Conservation (phyloP, 1,140 invertebrate genomes). For the Caenorhabditis remanei region DNA sequence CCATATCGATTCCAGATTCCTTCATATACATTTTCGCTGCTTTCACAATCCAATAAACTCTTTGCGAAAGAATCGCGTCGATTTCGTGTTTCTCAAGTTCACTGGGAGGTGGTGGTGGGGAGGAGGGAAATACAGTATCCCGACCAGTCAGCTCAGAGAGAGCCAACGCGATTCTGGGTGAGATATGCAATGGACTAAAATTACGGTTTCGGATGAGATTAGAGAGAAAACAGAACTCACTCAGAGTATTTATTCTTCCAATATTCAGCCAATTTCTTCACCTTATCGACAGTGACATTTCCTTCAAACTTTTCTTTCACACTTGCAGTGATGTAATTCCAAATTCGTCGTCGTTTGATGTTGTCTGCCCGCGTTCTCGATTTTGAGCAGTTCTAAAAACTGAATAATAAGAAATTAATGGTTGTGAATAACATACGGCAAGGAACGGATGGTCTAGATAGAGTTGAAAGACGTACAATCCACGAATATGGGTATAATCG, state of each 20-base stretch:
- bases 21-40: neutral
- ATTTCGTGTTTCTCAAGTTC: too few relatives aligned
- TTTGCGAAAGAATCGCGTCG: neutral
- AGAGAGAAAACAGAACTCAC: neutral
- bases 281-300: too few relatives aligned
- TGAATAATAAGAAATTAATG: too few relatives aligned
- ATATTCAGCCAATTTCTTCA: slow-evolving; percentile 19
- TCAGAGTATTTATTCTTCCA: neutral
- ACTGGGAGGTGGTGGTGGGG: neutral
- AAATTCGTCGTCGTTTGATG: neutral
- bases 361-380: neutral
- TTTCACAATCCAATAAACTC: neutral
- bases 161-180: neutral
- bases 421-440: too few relatives aligned
- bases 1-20: neutral
- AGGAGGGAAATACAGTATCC: slow-evolving; percentile 13
- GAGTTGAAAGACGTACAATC: too few relatives aligned
- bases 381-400: neutral
- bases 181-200: neutral
- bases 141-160: neutral
- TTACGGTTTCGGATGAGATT: neutral
- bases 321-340: neutral
- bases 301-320: neutral
- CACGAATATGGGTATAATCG: too few relatives aligned
- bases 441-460: too few relatives aligned